A percentile compares a stretch with the other conserved stretches of the same genome.
Conservation (phyloP, 2,113 vertebrate species). For the Pangasianodon hypophthalmus region DNA sequence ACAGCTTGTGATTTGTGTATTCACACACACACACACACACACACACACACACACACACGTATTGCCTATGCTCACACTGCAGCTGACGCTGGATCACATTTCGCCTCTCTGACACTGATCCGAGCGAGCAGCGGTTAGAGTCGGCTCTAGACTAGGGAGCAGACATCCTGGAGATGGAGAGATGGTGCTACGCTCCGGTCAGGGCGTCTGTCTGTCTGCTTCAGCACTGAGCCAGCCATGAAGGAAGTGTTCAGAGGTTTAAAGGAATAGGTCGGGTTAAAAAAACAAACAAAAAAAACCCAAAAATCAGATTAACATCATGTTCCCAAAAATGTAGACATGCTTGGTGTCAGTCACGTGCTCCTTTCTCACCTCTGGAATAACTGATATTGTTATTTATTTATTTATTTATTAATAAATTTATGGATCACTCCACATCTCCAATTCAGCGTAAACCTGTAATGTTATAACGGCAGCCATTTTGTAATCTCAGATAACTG, state of each 20-base stretch:
- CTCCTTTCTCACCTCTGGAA: not conserved
- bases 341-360: not conserved
- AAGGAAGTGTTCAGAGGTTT: constrained; percentile 5
- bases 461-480: not conserved
- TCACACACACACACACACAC: not conserved
- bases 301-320: not conserved
- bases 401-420: no score
- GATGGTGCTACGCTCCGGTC: constrained; percentile 1
- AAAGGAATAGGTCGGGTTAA: constrained; percentile 1
- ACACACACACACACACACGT: not conserved
- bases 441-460: not conserved
- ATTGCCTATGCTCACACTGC: not conserved
- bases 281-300: not conserved
- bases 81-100: constrained; percentile 21
- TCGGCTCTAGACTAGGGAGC: not conserved
- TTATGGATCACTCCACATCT: not conserved
- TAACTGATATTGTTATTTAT: no score
- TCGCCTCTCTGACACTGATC: constrained; percentile 35
- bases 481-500: not conserved
- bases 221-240: not conserved
- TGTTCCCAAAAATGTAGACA: not conserved
- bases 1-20: not conserved
- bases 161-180: constrained; percentile 35
- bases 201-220: constrained; percentile 38
- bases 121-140: constrained; percentile 7